These are phyloP conservation scores for Fistularia commersonii DNA, from an alignment of 2,797 vertebrate species.

Conservation along the genomic window DNA sequence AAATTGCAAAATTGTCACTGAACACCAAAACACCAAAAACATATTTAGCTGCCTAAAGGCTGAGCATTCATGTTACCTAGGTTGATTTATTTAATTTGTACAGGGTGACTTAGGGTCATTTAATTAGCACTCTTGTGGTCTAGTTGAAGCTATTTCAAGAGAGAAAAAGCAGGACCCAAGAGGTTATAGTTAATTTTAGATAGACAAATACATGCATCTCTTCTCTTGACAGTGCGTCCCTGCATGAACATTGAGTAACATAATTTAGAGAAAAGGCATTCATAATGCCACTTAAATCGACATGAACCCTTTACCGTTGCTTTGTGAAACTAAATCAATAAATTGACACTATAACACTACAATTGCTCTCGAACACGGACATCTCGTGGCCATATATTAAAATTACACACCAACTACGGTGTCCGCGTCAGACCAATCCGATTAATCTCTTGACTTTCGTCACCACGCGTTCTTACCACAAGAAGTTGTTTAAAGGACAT, in stretches of 20 bases:
- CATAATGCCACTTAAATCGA: too few relatives aligned
- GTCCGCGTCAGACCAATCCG: background rate
- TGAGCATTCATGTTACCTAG: too few relatives aligned
- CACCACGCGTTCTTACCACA: too few relatives aligned
- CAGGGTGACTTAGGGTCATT: background rate
- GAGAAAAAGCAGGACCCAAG: background rate
- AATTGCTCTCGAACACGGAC: slow-evolving; percentile 12
- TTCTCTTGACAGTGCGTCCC: background rate
- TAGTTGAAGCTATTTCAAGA: background rate
- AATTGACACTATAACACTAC: too few relatives aligned
- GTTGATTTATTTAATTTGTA: slow-evolving; percentile 5
- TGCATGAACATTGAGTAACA: background rate
- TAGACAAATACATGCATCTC: slow-evolving; percentile 6
- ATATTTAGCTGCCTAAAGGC: background rate
- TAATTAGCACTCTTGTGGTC: background rate
- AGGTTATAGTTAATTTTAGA: background rate
- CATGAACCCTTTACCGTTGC: too few relatives aligned
- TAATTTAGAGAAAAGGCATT: too few relatives aligned
- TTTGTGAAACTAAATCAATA: too few relatives aligned
- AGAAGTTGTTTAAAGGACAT: too few relatives aligned
- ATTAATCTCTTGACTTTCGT: too few relatives aligned
- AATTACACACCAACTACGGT: slow-evolving; percentile 2
- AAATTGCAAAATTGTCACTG: slow-evolving; percentile 1
- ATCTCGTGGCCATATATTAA: slow-evolving; percentile 7
- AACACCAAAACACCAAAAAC: slow-evolving; percentile 5